Base-by-base conservation (phyloP, 1,140 invertebrate genomes). In the Nasonia longicornis region DNA sequence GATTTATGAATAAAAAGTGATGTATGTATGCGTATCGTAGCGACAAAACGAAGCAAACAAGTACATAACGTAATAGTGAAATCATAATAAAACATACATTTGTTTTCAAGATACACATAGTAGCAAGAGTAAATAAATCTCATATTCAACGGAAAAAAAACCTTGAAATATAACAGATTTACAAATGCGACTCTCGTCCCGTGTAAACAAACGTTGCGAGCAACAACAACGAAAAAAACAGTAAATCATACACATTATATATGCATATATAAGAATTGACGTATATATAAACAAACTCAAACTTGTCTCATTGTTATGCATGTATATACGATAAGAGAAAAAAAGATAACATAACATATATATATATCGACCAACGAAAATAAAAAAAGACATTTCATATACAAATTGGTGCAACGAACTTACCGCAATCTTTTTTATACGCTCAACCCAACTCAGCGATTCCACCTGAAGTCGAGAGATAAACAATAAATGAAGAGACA, bases 401-500 rank as follows among this genome's bases (percentile, higher is more conserved):
- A 58, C 52, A 58, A 58, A 58, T 58, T 58, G 52, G 52, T 58
- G 52, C 52, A 58, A 58, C 16, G 14, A 20, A 58, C 52, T 58
- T 58, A 58, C 52, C 52, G 52, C 52, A 58, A 58, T 58, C 52
- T 58, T 58, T 58, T 58, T 58, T 58, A 58, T 58, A 58, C 52
- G 52, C 20, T 58, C 52, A 58, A 58, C 52, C 52, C 52, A 58
- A 58, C 52, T 58, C 52, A 77, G 67, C 66, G 48, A 78, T 29
- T 67, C n/a, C 38, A 77, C 38, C 64, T 48, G 64, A 77, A 66
- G 58, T 69, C 45, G 31, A 58, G 31, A 58, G 52, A 67, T 78
- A 78, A 78, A 78, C 67, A 78, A 78, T 78, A 78, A 45, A 78
- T 71, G 67, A 70, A 78, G 31, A 70, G 77, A 71, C 16, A 79